These are phyloP conservation scores for Sitophilus oryzae DNA, from an alignment of 1,140 invertebrate species.

Conservation along the genomic window DNA sequence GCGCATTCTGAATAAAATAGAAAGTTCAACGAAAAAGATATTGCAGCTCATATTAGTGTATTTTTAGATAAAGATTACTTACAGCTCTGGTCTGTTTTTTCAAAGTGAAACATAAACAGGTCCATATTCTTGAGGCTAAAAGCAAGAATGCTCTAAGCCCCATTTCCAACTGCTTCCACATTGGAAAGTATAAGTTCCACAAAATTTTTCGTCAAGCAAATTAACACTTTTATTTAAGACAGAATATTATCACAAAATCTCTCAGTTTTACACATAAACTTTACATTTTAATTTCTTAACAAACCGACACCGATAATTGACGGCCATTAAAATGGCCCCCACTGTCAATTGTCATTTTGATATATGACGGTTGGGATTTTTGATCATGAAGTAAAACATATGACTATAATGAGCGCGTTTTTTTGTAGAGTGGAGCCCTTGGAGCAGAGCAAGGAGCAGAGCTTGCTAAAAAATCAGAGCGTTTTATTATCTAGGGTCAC, in stretches of 20 bases:
- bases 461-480: too few relatives aligned
- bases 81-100: conserved; percentile 93
- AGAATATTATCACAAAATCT: not conserved
- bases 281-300: not conserved
- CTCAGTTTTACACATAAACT: not conserved
- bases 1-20: too few relatives aligned
- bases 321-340: not conserved
- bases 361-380: too few relatives aligned
- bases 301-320: not conserved
- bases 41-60: conserved; percentile 2
- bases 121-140: conserved; percentile 94
- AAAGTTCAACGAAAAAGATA: conserved; percentile 8
- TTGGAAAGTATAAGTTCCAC: conserved; percentile 46
- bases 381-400: too few relatives aligned
- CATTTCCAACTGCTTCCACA: conserved; percentile 96
- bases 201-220: not conserved
- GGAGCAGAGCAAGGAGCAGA: too few relatives aligned
- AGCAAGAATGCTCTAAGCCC: conserved; percentile 92
- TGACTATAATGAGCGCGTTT: too few relatives aligned
- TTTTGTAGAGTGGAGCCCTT: too few relatives aligned
- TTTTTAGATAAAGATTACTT: conserved; percentile 51
- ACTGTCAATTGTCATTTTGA: too few relatives aligned
- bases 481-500: too few relatives aligned
- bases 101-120: conserved; percentile 93
- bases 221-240: not conserved